Conservation (phyloP, 1,140 invertebrate species). For the Camponotus floridanus region DNA sequence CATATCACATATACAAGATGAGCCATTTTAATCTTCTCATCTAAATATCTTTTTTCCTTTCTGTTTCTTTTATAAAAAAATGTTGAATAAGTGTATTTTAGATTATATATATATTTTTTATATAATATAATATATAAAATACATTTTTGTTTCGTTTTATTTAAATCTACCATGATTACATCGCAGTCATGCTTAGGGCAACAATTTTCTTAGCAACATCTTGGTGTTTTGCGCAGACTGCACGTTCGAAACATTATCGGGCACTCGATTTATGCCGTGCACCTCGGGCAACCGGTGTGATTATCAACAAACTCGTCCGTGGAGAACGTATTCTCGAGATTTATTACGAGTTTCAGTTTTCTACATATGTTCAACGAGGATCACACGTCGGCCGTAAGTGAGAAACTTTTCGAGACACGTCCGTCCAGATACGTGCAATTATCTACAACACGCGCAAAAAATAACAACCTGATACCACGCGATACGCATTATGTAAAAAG, state of each 20-base stretch:
- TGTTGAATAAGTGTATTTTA: too few species aligned
- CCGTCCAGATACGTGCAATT: slow-evolving; percentile 19
- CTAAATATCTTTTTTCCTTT: too few species aligned
- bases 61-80: too few species aligned
- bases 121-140: not conserved
- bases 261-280: slow-evolving; percentile 22
- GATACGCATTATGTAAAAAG: slow-evolving; percentile 27
- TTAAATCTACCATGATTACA: slow-evolving; percentile 21
- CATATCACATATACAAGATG: not conserved
- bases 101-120: too few species aligned
- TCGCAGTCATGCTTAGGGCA: not conserved
- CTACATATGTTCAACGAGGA: slow-evolving; percentile 23
- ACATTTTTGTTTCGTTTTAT: not conserved
- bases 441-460: not conserved
- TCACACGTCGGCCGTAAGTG: not conserved
- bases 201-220: slow-evolving; percentile 34
- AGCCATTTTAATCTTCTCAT: too few species aligned
- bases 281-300: not conserved
- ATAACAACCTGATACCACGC: slow-evolving; percentile 35
- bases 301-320: slow-evolving; percentile 39
- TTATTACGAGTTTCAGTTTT: slow-evolving; percentile 42
- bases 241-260: slow-evolving; percentile 64
- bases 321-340: slow-evolving; percentile 24
- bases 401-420: slow-evolving; percentile 30
- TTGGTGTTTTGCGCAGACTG: slow-evolving; percentile 44